phyloP scores from a whole-genome alignment of 2,797 vertebrate genomes.

The Gila robusta region DNA sequence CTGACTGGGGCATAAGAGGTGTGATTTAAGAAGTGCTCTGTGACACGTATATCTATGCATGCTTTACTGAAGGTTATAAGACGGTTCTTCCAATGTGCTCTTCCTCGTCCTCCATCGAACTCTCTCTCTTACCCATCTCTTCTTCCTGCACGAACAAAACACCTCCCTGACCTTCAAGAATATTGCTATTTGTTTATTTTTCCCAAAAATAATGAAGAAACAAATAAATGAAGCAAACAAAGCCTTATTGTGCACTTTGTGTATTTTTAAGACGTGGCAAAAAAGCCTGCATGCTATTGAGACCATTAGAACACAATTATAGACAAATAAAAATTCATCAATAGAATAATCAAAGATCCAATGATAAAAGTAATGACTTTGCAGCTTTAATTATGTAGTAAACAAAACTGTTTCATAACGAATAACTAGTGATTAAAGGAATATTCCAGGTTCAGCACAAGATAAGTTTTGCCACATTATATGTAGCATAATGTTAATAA shows the following conservation, averaged over 20 bases:
- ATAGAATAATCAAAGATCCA: slow-evolving; percentile 61
- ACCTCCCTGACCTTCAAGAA: slow-evolving; percentile 58
- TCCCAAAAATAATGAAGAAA: slow-evolving; percentile 71
- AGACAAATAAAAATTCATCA: slow-evolving; percentile 63
- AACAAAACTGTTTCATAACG: slow-evolving; percentile 40
- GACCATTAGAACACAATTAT: slow-evolving; percentile 42
- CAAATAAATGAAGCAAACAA: slow-evolving; percentile 82
- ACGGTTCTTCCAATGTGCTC: slow-evolving; percentile 74
- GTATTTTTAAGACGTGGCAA: slow-evolving; percentile 40
- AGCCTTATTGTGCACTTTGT: slow-evolving; percentile 34
- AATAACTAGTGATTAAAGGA: slow-evolving; percentile 34
- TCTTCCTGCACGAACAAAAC: slow-evolving; percentile 74
- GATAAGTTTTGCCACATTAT: background rate
- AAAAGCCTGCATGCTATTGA: slow-evolving; percentile 32
- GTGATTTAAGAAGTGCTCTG: slow-evolving; percentile 65
- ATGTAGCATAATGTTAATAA: background rate
- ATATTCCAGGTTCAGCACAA: slow-evolving; percentile 15
- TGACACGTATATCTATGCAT: slow-evolving; percentile 81
- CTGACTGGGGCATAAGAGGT: slow-evolving; percentile 67
- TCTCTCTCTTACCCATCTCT: slow-evolving; percentile 58
- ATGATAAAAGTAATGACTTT: slow-evolving; percentile 25
- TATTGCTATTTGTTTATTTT: slow-evolving; percentile 64
- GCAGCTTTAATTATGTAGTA: slow-evolving; percentile 39
- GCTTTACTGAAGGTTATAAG: slow-evolving; percentile 75
- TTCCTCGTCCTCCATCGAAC: slow-evolving; percentile 62